Conservation (phyloP, 2,797 vertebrate genomes). For the Onychomys torridus region DNA sequence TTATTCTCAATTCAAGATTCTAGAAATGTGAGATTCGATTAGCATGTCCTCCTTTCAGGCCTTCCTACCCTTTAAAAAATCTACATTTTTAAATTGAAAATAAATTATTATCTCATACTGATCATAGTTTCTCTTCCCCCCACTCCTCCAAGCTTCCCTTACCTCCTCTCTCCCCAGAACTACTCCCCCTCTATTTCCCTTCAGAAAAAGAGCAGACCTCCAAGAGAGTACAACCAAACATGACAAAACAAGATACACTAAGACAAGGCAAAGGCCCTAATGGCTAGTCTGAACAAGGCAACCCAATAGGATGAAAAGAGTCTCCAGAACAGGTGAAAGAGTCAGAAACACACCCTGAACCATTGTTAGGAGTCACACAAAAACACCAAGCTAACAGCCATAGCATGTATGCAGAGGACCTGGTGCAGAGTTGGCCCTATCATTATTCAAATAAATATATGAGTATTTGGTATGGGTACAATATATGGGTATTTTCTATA, state of each 20-base stretch:
- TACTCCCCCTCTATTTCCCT: not conserved
- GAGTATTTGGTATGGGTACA: not conserved
- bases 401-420: no score
- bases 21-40: not conserved
- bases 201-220: not conserved
- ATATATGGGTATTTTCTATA: not conserved
- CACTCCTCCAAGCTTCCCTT: not conserved
- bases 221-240: not conserved
- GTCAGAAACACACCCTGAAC: not conserved
- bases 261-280: not conserved
- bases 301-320: no score
- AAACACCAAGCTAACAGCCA: not conserved
- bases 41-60: not conserved
- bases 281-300: not conserved
- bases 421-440: not conserved
- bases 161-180: not conserved
- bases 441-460: not conserved
- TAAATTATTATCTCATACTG: not conserved
- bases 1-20: not conserved
- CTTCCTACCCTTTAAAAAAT: not conserved
- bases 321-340: not conserved
- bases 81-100: not conserved
- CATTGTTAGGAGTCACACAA: not conserved
- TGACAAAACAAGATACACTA: not conserved
- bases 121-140: not conserved